Conservation (phyloP, 2,888 invertebrate species). For the Seira ritae region DNA sequence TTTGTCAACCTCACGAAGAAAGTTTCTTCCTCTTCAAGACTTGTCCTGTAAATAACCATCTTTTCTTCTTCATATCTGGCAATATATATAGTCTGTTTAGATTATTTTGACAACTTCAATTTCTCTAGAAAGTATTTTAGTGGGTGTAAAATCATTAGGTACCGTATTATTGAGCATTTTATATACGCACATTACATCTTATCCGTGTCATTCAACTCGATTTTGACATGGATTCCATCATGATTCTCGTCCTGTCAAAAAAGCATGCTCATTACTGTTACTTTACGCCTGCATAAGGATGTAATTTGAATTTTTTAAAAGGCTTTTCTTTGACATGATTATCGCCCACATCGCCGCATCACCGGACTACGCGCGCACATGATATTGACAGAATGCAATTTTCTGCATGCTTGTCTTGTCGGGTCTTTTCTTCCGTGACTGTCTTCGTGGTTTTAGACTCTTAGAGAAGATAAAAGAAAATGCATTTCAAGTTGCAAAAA, state of each 20-base stretch:
- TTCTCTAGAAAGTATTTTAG: slow-evolving; percentile 1
- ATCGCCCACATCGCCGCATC: background rate
- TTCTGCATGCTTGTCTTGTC: background rate
- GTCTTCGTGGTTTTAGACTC: background rate
- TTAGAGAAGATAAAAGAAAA: background rate
- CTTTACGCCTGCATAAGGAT: slow-evolving; percentile 5
- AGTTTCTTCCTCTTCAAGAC: background rate
- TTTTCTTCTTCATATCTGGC: background rate
- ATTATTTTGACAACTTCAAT: background rate
- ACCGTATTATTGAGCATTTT: background rate
- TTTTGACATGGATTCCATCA: background rate
- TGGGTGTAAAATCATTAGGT: background rate
- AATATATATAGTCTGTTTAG: background rate
- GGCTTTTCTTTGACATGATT: background rate
- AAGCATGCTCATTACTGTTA: slow-evolving; percentile 3
- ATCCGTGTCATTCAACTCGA: slow-evolving; percentile 9
- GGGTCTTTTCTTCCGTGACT: too few species aligned
- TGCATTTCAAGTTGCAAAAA: background rate
- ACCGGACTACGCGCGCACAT: background rate
- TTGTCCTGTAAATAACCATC: background rate
- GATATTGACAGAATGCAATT: background rate
- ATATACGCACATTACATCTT: background rate
- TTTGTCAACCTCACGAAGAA: background rate
- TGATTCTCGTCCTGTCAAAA: background rate
- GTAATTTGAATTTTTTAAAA: slow-evolving; percentile 14